A percentile compares a stretch with the other conserved stretches of the same genome.
Conservation (phyloP, 1,140 invertebrate genomes). For the Drosophila seguyi region DNA sequence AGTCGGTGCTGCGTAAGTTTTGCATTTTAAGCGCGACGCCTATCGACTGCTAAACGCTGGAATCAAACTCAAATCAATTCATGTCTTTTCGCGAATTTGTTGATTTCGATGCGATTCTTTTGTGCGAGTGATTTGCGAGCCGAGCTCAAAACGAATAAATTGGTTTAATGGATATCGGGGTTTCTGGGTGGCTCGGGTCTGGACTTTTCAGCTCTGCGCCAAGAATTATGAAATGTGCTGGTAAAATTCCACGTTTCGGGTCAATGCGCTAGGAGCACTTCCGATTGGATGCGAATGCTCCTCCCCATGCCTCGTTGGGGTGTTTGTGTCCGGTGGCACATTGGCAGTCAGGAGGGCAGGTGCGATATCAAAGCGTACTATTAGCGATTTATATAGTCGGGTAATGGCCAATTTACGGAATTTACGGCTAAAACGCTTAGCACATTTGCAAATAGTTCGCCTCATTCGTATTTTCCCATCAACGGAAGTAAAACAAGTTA, state of each 20-base stretch:
- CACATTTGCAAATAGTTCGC: slow-evolving; percentile 62
- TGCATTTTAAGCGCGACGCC: slow-evolving; percentile 58
- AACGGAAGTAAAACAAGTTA: slow-evolving; percentile 58
- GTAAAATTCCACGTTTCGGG: slow-evolving; percentile 34
- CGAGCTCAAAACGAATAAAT: slow-evolving; percentile 23
- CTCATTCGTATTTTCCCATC: slow-evolving; percentile 46
- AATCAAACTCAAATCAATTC: slow-evolving; percentile 31
- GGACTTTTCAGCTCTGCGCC: slow-evolving; percentile 11
- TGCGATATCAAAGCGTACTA: slow-evolving; percentile 55
- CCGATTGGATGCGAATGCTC: slow-evolving; percentile 51
- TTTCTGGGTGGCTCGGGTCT: slow-evolving; percentile 42
- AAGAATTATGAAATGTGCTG: slow-evolving; percentile 34
- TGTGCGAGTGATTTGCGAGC: slow-evolving; percentile 40
- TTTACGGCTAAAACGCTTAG: slow-evolving; percentile 63
- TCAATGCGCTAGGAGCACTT: slow-evolving; percentile 67
- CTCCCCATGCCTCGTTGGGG: not conserved
- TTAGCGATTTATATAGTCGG: slow-evolving; percentile 65
- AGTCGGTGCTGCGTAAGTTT: slow-evolving; percentile 45
- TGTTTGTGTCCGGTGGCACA: slow-evolving; percentile 23
- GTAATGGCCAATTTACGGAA: slow-evolving; percentile 66
- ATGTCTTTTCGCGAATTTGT: slow-evolving; percentile 20
- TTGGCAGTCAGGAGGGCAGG: slow-evolving; percentile 56
- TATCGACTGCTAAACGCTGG: slow-evolving; percentile 30
- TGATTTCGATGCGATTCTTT: slow-evolving; percentile 26
- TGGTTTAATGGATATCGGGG: slow-evolving; percentile 31